These are phyloP conservation scores for Eueides isabella DNA, from an alignment of 1,140 invertebrate genomes.

Conservation along the genomic window DNA sequence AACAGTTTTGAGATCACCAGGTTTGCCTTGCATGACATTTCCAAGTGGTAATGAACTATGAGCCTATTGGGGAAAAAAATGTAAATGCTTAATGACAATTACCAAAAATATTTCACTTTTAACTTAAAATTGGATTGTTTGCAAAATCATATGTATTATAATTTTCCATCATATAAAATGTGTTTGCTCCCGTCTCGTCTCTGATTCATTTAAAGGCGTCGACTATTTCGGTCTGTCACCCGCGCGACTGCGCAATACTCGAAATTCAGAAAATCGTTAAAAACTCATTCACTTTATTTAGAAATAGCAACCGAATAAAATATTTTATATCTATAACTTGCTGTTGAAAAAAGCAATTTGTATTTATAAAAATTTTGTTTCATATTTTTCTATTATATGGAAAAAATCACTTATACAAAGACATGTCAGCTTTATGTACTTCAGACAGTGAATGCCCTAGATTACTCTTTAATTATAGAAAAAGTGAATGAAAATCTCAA, in stretches of 20 bases:
- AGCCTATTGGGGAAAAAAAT: too few relatives aligned
- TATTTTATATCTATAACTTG: neutral
- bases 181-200: neutral
- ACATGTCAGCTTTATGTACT: too few relatives aligned
- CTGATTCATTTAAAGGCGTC: neutral
- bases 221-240: neutral
- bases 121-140: too few relatives aligned
- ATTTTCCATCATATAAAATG: neutral
- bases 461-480: too few relatives aligned
- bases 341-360: neutral
- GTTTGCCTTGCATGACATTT: too few relatives aligned
- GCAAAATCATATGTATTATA: neutral
- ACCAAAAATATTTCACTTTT: too few relatives aligned
- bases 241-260: neutral
- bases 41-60: too few relatives aligned
- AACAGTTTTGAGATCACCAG: too few relatives aligned
- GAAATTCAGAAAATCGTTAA: neutral
- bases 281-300: constrained; percentile 10
- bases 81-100: too few relatives aligned
- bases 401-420: too few relatives aligned
- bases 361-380: neutral
- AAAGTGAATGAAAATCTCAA: too few relatives aligned
- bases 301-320: neutral
- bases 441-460: too few relatives aligned
- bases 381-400: neutral